phyloP scores from a whole-genome alignment of 2,888 invertebrate genomes.

The Cataglyphis rosenhaueri region DNA sequence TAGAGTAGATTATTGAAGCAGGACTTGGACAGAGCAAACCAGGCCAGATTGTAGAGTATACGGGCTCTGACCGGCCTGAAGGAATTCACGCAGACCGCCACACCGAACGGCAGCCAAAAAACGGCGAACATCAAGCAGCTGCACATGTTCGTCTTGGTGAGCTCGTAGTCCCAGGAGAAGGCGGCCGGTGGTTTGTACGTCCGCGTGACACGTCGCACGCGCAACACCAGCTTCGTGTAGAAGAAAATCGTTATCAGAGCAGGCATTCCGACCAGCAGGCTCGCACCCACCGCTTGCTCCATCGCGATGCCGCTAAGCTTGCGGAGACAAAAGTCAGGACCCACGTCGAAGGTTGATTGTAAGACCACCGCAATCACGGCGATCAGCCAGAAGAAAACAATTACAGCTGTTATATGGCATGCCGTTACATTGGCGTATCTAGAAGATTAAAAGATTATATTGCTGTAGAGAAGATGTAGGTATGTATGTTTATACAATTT shows the following conservation, averaged over 20 bases:
- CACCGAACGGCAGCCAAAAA: constrained; percentile 90
- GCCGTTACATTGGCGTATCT: constrained; percentile 86
- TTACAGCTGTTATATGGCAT: constrained; percentile 86
- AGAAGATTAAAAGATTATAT: constrained; percentile 26
- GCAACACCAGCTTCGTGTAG: constrained; percentile 86
- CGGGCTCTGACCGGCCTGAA: constrained; percentile 86
- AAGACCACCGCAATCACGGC: constrained; percentile 87
- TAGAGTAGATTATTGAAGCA: constrained; percentile 90
- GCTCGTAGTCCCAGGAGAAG: constrained; percentile 88
- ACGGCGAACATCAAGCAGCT: constrained; percentile 88
- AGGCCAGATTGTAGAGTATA: constrained; percentile 89
- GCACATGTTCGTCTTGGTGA: constrained; percentile 88
- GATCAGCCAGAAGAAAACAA: constrained; percentile 87
- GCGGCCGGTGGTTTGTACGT: constrained; percentile 89
- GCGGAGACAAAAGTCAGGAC: constrained; percentile 90
- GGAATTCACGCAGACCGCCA: constrained; percentile 87
- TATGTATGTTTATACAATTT: not conserved
- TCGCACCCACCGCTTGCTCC: constrained; percentile 87
- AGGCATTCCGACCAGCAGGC: constrained; percentile 88
- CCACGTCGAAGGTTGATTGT: constrained; percentile 88
- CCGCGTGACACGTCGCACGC: constrained; percentile 86
- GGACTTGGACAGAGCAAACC: constrained; percentile 90
- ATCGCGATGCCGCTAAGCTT: constrained; percentile 86
- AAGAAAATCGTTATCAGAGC: constrained; percentile 87
- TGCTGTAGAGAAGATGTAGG: not conserved